Percentiles rank a stretch among this genome's conserved stretches.
Conservation (phyloP, 2,888 invertebrate genomes). For the Thumatha senex region DNA sequence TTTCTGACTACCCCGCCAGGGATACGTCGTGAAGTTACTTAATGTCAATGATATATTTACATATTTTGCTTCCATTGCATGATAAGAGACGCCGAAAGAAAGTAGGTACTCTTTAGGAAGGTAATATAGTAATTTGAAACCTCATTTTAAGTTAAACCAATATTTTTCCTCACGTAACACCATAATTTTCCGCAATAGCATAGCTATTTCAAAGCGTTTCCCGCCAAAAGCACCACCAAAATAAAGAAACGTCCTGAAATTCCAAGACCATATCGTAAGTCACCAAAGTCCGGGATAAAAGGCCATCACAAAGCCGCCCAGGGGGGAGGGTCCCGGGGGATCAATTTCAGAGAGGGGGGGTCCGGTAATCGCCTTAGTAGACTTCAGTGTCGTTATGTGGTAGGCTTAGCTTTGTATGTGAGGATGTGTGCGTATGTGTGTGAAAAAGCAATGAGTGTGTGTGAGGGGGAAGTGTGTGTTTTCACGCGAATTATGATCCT, state of each 20-base stretch:
- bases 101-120: too few species aligned
- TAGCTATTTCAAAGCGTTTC: too few species aligned
- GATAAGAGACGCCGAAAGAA: too few species aligned
- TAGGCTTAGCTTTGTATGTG: slow-evolving; percentile 21
- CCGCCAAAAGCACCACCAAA: slow-evolving; percentile 21
- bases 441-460: not conserved
- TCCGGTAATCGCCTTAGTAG: slow-evolving; percentile 39
- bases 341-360: slow-evolving; percentile 38
- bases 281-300: slow-evolving; percentile 31
- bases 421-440: not conserved
- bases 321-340: slow-evolving; percentile 24
- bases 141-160: too few species aligned
- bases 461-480: slow-evolving; percentile 20
- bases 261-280: slow-evolving; percentile 35
- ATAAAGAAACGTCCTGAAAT: slow-evolving; percentile 31
- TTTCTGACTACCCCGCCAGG: too few species aligned
- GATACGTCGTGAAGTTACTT: too few species aligned
- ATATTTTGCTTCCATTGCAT: too few species aligned
- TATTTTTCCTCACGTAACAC: too few species aligned
- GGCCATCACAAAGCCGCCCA: slow-evolving; percentile 35
- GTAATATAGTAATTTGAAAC: too few species aligned
- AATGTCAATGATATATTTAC: too few species aligned
- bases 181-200: too few species aligned
- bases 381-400: slow-evolving; percentile 38
- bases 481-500: slow-evolving; percentile 37